A percentile compares a stretch with the other conserved stretches of the same genome.
Conservation (phyloP, 2,113 vertebrate species). For the Lasiurus cinereus region DNA sequence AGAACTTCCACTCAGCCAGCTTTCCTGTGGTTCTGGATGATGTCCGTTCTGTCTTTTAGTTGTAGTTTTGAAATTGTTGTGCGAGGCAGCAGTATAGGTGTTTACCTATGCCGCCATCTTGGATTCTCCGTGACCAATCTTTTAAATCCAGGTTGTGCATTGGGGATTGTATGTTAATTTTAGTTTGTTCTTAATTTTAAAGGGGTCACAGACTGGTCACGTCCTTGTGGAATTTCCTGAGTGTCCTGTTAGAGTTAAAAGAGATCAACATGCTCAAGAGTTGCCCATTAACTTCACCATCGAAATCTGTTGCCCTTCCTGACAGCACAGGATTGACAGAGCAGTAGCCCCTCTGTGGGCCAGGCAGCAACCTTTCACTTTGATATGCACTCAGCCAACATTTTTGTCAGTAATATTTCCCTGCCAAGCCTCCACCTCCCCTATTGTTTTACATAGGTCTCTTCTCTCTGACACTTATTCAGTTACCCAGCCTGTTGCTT, state of each 20-base stretch:
- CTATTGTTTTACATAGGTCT: neutral
- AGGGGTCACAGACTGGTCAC: neutral
- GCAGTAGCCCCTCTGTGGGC: neutral
- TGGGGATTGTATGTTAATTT: neutral
- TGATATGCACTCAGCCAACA: too few species aligned
- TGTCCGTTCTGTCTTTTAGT: too few species aligned
- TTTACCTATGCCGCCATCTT: too few species aligned
- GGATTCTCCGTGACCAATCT: neutral
- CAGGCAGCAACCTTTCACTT: neutral
- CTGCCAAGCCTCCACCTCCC: neutral
- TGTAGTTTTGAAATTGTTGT: too few species aligned
- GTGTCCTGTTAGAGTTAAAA: neutral
- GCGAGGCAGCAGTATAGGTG: too few species aligned
- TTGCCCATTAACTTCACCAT: neutral
- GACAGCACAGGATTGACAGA: neutral
- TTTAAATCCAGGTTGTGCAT: neutral
- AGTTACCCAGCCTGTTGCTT: neutral
- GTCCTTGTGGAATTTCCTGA: neutral
- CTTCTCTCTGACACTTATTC: neutral
- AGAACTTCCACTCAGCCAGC: too few species aligned
- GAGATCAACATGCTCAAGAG: neutral
- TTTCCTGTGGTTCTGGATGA: too few species aligned
- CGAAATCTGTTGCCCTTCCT: neutral
- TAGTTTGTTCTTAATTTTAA: neutral
- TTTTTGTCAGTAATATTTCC: neutral